These are phyloP conservation scores for Tachina lurida DNA, from an alignment of 2,888 invertebrate species.

Conservation along the genomic window DNA sequence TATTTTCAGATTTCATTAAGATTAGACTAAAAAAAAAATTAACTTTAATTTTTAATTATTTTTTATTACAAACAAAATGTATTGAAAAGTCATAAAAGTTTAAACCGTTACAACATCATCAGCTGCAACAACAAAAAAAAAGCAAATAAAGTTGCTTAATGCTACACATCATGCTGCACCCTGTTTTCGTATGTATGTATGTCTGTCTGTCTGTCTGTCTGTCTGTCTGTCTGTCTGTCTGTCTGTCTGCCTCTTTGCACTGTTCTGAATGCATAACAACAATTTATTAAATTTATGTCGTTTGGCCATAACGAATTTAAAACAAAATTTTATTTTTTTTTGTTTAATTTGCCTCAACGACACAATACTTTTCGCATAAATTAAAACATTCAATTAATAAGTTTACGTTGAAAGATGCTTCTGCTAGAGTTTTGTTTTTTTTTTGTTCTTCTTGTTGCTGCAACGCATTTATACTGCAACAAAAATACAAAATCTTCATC, in stretches of 20 bases:
- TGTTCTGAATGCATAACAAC: constrained; percentile 25
- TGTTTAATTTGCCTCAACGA: not conserved
- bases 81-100: not conserved
- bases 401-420: constrained; percentile 46
- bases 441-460: not conserved
- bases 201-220: not conserved
- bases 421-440: constrained; percentile 12
- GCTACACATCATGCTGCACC: constrained; percentile 25
- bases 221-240: not conserved
- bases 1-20: not conserved
- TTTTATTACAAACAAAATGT: not conserved
- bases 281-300: constrained; percentile 27
- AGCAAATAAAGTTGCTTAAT: constrained; percentile 9
- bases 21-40: not conserved
- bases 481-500: constrained; percentile 62
- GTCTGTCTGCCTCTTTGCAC: not conserved
- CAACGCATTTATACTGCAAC: not conserved
- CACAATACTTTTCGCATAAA: constrained; percentile 52
- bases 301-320: constrained; percentile 40
- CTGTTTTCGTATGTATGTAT: not conserved
- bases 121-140: not conserved
- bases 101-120: constrained; percentile 31
- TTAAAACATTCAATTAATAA: constrained; percentile 48
- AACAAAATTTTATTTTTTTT: constrained; percentile 12
- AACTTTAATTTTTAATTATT: not conserved